Evolutionary conservation across 2,113 vertebrate species (phyloP), one percentile per base, ranked within the genome.

Genomic region (Pimephales promelas): DNA sequence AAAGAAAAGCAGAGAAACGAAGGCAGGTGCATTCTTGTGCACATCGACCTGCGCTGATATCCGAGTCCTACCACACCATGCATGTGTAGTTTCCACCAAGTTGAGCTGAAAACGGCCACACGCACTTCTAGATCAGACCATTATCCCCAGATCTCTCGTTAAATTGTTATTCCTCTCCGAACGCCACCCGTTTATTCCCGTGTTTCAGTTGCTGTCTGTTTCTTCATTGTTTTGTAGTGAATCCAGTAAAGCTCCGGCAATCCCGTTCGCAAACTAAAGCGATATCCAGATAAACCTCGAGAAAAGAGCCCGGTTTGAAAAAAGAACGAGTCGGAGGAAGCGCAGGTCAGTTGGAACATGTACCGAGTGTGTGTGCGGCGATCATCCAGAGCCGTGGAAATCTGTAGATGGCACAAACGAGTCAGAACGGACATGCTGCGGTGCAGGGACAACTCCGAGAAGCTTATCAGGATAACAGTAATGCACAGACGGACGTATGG

Each of bases 341-440:
- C 47, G 62, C 81, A 56, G 45, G 4, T 47, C 57, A 71, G 64
- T 64, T 31, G 5, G 10, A 57, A 4, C 75, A 26, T 40, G 31
- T 8, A 78, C 6, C 22, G 34, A 26, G 1, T 22, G n/a, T 40
- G 54, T 59, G 31, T 36, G 26, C 52, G 22, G 8, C 13, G 28
- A 52, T 57, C 36, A 66, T 52, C 16, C 47, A 28, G 52, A 43
- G 64, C 81, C 64, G 36, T 43, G 54, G 72, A 84, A 64, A 88
- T 89, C 80, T 88, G 74, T 88, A 89, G 88, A 89, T 88, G 87
- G 84, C 89, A 89, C 80, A 88, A 82, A 81, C 36, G 82, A 84
- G 82, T 83, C 74, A 79, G 36, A 72, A 14, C 79, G 79, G 70
- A 71, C 57, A 70, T 34, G 47, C 56, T 36, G 20, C 20, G 54